Conservation (phyloP, 1,140 invertebrate species). For the Drosophila guanche region DNA sequence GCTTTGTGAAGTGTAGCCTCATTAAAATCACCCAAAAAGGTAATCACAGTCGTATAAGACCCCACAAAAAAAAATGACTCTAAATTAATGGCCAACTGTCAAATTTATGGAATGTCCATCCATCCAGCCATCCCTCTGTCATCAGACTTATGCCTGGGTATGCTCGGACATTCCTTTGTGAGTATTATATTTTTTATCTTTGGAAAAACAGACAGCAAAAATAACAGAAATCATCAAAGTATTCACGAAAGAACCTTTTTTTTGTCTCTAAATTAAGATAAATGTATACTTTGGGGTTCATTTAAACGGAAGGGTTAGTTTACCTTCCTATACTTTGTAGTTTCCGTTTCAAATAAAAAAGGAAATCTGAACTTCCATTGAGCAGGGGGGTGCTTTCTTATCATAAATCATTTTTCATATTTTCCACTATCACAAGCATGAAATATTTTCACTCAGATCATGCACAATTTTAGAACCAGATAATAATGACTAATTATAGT, state of each 20-base stretch:
- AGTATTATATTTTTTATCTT: slow-evolving; percentile 30
- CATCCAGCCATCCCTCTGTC: slow-evolving; percentile 1
- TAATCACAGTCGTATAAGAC: slow-evolving; percentile 26
- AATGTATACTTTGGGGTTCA: slow-evolving; percentile 2
- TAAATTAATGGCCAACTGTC: slow-evolving; percentile 53
- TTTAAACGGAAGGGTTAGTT: no score
- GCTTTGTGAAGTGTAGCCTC: slow-evolving; percentile 21
- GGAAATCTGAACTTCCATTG: neutral
- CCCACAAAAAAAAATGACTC: slow-evolving; percentile 3
- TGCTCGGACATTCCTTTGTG: slow-evolving; percentile 19
- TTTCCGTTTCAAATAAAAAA: no score
- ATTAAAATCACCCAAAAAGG: slow-evolving; percentile 44
- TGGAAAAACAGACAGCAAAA: slow-evolving; percentile 16
- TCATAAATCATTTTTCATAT: slow-evolving; percentile 50
- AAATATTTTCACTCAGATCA: slow-evolving; percentile 22
- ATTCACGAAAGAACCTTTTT: slow-evolving; percentile 9
- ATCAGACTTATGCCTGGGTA: neutral
- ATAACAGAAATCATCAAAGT: slow-evolving; percentile 56
- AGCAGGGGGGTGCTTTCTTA: neutral
- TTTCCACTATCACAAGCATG: slow-evolving; percentile 13
- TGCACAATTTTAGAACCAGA: slow-evolving; percentile 2
- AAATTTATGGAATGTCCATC: slow-evolving; percentile 29
- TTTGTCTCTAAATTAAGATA: slow-evolving; percentile 15
- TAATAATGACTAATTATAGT: slow-evolving; percentile 60
- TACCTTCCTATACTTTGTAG: no score